These are phyloP conservation scores for Gastrophysa polygoni DNA, from an alignment of 2,888 invertebrate species.

Conservation along the genomic window DNA sequence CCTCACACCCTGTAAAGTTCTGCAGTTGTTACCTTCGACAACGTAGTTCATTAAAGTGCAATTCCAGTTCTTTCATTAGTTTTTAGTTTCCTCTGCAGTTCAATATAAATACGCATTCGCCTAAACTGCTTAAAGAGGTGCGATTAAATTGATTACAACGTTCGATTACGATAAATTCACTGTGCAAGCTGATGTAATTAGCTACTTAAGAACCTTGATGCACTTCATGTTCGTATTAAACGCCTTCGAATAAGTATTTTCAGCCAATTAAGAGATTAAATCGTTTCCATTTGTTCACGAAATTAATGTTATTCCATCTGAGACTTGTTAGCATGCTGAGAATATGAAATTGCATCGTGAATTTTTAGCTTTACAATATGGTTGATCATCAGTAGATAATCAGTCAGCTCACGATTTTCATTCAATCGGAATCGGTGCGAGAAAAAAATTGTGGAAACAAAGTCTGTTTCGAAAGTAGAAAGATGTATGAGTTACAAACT, in stretches of 20 bases:
- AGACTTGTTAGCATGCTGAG: too few species aligned
- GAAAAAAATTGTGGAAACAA: too few species aligned
- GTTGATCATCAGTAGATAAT: too few species aligned
- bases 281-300: not conserved
- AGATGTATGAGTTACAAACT: too few species aligned
- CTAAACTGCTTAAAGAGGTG: slow-evolving; percentile 10
- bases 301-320: not conserved
- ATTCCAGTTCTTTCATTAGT: not conserved
- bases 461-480: too few species aligned
- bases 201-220: slow-evolving; percentile 15
- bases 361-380: too few species aligned
- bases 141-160: slow-evolving; percentile 22
- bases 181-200: slow-evolving; percentile 18
- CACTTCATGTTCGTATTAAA: not conserved
- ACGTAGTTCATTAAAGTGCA: not conserved
- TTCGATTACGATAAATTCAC: slow-evolving; percentile 19
- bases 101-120: not conserved
- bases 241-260: not conserved
- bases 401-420: too few species aligned
- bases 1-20: too few species aligned
- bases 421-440: too few species aligned
- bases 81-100: not conserved
- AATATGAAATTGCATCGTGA: too few species aligned
- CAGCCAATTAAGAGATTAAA: too few species aligned
- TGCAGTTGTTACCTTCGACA: not conserved